Evolutionary conservation across 2,888 invertebrate genomes (phyloP), one percentile per base, ranked within the genome.

Genomic region (Alviniconcha strummeri): DNA sequence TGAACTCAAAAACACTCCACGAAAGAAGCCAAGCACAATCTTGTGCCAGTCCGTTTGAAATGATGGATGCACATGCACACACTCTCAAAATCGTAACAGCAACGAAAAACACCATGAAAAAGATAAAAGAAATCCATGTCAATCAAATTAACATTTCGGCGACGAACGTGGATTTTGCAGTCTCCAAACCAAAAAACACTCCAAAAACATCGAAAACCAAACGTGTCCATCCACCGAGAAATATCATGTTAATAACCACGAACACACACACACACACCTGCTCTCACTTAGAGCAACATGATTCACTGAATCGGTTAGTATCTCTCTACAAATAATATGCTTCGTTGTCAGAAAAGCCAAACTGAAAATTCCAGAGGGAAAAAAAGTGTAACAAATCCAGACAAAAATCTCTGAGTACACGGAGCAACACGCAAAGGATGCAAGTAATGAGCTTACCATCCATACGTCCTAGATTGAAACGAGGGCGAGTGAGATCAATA

Each of bases 391-490:
- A 11, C 2, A 36, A 76, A 76, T 15, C 13, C 60, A 57, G 57
- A 8, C n/a, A 15, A 36, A 17, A 17, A 77, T 8, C 55, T 17
- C 74, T 7, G 52, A 19, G 54, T 36, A 19, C 19, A 64, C 7
- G n/a, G 15, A 57, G 78, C 64, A 64, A 19, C 60, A 79, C 11
- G 78, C 60, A 79, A 55, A 79, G 52, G 36, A 60, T 67, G 36
- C 57, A 78, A 80, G 56, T 71, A 56, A 56, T 55, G 71, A 15
- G 71, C 80, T 80, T 80, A 80, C 80, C 80, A 80, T 80, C 80
- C 80, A 80, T 52, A 54, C 56, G 54, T 80, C 80, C 80, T 80
- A 80, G 80, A 69, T 60, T 69, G 80, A 80, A 80, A 80, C 17
- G 56, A 56, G 56, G 11, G 55, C n/a, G 56, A 80, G 67, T 8